A percentile compares a stretch with the other conserved stretches of the same genome.
Conservation (phyloP, 2,113 vertebrate species). For the Cromileptes altivelis region DNA sequence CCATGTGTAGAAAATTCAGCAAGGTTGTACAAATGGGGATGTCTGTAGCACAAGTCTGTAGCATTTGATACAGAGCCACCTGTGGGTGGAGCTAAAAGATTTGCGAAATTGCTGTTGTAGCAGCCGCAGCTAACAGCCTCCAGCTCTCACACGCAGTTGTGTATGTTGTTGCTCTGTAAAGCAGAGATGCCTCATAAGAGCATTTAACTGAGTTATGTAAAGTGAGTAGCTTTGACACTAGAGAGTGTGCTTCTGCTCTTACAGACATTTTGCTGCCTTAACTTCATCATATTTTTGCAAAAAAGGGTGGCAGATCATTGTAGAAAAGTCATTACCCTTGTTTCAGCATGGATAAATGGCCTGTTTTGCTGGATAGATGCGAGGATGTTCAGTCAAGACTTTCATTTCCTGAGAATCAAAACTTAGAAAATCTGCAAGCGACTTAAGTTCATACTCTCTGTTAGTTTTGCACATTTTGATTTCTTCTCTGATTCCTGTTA, state of each 20-base stretch:
- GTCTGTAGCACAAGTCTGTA: too few relatives aligned
- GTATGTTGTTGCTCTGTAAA: not conserved
- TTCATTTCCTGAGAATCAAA: constrained; percentile 22
- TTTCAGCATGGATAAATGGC: accelerated
- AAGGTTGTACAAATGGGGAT: too few relatives aligned
- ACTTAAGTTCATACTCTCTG: not conserved
- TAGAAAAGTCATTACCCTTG: not conserved
- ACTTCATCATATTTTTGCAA: not conserved
- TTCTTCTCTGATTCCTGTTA: not conserved
- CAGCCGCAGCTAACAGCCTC: too few relatives aligned
- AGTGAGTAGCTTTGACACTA: not conserved
- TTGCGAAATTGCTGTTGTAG: too few relatives aligned
- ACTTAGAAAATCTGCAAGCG: not conserved
- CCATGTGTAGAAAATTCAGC: too few relatives aligned
- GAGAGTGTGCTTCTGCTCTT: not conserved
- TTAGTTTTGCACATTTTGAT: not conserved
- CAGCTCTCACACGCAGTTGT: too few relatives aligned
- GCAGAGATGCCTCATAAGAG: not conserved
- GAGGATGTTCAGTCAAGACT: not conserved
- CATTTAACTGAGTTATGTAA: not conserved
- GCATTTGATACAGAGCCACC: too few relatives aligned
- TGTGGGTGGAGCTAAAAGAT: too few relatives aligned
- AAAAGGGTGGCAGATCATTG: not conserved
- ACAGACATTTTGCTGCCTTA: not conserved
- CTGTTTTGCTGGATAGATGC: not conserved